Percentiles rank a stretch among this genome's conserved stretches.
Conservation (phyloP, 2,797 vertebrate species). For the Rhinatrema bivittatum region DNA sequence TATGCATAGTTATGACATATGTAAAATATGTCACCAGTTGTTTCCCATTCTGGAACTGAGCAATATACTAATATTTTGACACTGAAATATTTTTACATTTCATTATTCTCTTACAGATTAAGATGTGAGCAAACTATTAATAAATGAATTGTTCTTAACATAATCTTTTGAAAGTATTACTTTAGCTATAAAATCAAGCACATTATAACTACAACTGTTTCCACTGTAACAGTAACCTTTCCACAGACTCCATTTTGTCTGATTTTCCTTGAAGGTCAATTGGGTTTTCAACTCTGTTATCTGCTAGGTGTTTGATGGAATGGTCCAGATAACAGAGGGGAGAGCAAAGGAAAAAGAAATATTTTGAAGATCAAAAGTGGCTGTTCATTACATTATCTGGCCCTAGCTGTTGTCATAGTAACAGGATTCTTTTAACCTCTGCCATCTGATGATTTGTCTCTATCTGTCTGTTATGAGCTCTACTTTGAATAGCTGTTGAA, state of each 20-base stretch:
- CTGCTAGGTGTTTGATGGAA: slow-evolving; percentile 80
- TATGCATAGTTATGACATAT: too few species aligned
- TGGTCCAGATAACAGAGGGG: slow-evolving; percentile 79
- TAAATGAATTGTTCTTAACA: too few species aligned
- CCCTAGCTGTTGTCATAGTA: slow-evolving; percentile 79
- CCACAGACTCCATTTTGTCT: slow-evolving; percentile 57
- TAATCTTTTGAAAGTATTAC: too few species aligned
- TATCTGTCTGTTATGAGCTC: slow-evolving; percentile 43
- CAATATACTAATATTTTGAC: too few species aligned
- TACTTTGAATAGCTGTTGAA: slow-evolving; percentile 37
- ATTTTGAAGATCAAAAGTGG: slow-evolving; percentile 78
- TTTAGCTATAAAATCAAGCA: too few species aligned
- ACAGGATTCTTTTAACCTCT: slow-evolving; percentile 78
- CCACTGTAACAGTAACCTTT: slow-evolving; percentile 45
- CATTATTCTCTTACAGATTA: too few species aligned
- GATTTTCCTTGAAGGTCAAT: slow-evolving; percentile 78
- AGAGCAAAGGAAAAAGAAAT: slow-evolving; percentile 67
- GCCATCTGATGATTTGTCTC: slow-evolving; percentile 65
- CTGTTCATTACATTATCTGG: slow-evolving; percentile 83
- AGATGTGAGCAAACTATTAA: too few species aligned
- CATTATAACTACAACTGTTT: too few species aligned
- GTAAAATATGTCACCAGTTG: too few species aligned
- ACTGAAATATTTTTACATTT: too few species aligned
- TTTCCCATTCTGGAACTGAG: too few species aligned
- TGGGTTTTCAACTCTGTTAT: slow-evolving; percentile 86